A percentile compares a stretch with the other conserved stretches of the same genome.
Conservation (phyloP, 2,888 invertebrate genomes). For the Agrotis puta region DNA sequence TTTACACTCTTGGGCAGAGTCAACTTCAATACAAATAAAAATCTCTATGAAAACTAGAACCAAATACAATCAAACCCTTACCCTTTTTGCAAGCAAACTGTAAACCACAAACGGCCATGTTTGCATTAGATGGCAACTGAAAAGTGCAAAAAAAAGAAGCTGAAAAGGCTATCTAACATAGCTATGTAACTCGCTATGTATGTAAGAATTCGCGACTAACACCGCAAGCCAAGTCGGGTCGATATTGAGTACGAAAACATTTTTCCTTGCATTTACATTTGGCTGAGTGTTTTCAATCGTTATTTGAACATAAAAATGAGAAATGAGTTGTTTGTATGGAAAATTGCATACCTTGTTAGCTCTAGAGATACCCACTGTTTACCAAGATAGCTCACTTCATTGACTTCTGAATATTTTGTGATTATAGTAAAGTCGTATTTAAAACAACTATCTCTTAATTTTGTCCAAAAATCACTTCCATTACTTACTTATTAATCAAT, state of each 20-base stretch:
- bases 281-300: conserved; percentile 11
- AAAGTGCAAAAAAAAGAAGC: conserved; percentile 27
- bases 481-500: too few relatives aligned
- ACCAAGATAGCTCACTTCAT: background rate
- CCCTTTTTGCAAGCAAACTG: conserved; percentile 6
- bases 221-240: conserved; percentile 45
- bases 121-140: conserved; percentile 5
- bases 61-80: background rate
- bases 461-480: too few relatives aligned
- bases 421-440: too few relatives aligned
- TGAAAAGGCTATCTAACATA: conserved; percentile 21
- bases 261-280: conserved; percentile 31
- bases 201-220: conserved; percentile 23
- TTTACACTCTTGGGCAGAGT: too few relatives aligned
- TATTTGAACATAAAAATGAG: conserved; percentile 7
- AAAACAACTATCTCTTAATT: too few relatives aligned
- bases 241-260: conserved; percentile 45
- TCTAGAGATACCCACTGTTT: background rate
- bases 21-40: too few relatives aligned
- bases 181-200: background rate
- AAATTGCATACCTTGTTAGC: background rate
- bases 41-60: background rate
- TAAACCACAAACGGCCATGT: conserved; percentile 14
- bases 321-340: background rate
- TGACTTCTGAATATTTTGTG: background rate